Base-by-base conservation (phyloP, 2,888 invertebrate species). In the Hetaerina titia region DNA sequence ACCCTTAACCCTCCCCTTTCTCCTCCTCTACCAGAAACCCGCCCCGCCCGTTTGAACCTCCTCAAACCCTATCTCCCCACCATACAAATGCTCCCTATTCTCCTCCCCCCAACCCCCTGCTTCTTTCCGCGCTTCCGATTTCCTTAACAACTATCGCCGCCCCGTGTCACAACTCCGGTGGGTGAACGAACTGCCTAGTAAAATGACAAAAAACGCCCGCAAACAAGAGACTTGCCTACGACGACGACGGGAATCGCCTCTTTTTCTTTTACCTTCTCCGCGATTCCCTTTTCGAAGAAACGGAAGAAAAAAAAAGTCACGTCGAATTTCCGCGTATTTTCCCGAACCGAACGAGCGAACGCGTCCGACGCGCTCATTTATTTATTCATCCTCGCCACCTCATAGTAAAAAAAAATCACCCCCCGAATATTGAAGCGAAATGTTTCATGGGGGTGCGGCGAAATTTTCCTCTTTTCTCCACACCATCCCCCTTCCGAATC, bases 121-220 rank as follows among this genome's bases (percentile, higher is more conserved):
- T 31, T 31, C 81, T n/a, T 25, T 56, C 56, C 19, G 64, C n/a
- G 56, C 74, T 74, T 74, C 57, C 92, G 69, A 92, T 92, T 57
- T n/a, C 56, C 69, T 22, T 15, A 45, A 60, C 92, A 17, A 69
- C 69, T 69, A 69, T 69, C 56, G 56, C 56, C 25, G 11, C 31
- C 81, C 69, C 81, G 81, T 13, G 31, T 31, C 13, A 8, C 31
- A 9, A 22, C 31, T 64, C 56, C 19, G 25, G 60, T 60, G 63
- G 90, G 90, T 90, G 90, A 90, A 90, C 90, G 90, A 63, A 90
- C 90, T 22, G 63, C 22, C 31, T 13, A 19, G 57, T 11, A 19
- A 13, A 57, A 22, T 9, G 19, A n/a, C 19, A 57, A 58, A 89
- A 89, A 56, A 81, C 31, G n/a, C 81, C 25, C 81, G 5, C 19